A percentile compares a stretch with the other conserved stretches of the same genome.
phyloP scores from a whole-genome alignment of 2,797 vertebrate species.

The Gorsachius magnificus region DNA sequence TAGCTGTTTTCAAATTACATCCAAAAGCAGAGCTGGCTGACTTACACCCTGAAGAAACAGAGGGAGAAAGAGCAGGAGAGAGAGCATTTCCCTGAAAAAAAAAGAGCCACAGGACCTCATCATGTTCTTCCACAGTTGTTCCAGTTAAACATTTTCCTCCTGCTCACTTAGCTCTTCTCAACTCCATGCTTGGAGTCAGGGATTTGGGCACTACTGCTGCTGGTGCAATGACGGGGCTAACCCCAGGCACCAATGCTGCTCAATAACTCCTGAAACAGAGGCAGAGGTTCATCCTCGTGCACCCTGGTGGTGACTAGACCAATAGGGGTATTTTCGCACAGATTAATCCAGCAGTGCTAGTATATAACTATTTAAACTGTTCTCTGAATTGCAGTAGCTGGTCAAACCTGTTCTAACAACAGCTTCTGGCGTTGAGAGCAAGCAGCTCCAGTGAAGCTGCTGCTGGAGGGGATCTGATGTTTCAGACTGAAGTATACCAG shows the following conservation, averaged over 20 bases:
- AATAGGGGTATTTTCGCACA: slow-evolving; percentile 15
- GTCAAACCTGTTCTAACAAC: slow-evolving; percentile 29
- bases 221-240: neutral
- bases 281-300: neutral
- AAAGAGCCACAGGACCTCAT: neutral
- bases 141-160: neutral
- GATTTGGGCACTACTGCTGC: neutral
- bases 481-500: neutral
- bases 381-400: slow-evolving; percentile 9
- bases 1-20: neutral
- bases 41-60: neutral
- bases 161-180: neutral
- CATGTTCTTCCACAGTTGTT: neutral
- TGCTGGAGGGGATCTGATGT: neutral
- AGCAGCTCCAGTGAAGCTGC: neutral
- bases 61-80: neutral
- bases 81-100: neutral
- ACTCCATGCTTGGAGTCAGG: neutral
- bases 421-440: neutral
- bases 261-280: neutral
- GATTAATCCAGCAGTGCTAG: neutral
- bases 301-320: neutral
- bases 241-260: neutral
- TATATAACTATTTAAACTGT: slow-evolving; percentile 10
- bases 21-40: neutral